Evolutionary conservation across 1,140 invertebrate genomes (phyloP), one percentile per base, ranked within the genome.

Genomic region (Bradysia coprophila): DNA sequence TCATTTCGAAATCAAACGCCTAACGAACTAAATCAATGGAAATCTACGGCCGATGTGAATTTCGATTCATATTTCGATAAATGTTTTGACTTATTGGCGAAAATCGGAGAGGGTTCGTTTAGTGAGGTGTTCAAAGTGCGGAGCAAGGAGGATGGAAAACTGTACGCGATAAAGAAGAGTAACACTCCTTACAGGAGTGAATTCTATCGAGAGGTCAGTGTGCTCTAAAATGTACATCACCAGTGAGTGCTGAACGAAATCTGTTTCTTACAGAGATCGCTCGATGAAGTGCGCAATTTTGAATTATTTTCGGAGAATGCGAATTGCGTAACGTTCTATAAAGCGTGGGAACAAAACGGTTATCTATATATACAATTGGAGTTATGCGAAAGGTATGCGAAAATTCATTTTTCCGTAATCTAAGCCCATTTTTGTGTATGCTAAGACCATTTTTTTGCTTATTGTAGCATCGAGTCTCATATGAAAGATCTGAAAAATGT

Each of bases 301-400:
- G 76, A 81, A 50, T 63, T 69, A 43, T 61, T 85, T 44, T 73
- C 75, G 15, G 58, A 65, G 5, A 75, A 84, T 57, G 63, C 62
- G 8, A 78, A 85, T 59, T 72, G 76, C 53, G 71, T 86, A 6
- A 57, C 65, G 40, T 75, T 81, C 46, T 67, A 71, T 43, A 64
- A 68, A 42, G 80, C 81, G 1, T 86, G 81, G 81, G 79, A 85
- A 59, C 78, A 85, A 53, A 64, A 70, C 19, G 66, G 71, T 51
- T 64, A 69, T 33, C 59, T 84, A 2, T 83, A 76, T 50, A 77
- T 86, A 46, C 74, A 83, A 55, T 71, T 78, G 48, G 81, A 86
- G 58, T 60, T 81, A 2, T 83, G 81, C 52, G 54, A n/a, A n/a
- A n/a, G n/a, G n/a, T n/a, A n/a, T n/a, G n/a, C n/a, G 59, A 42